Percentiles rank a stretch among this genome's conserved stretches.
Evolutionary conservation across 2,797 vertebrate genomes (phyloP).

Genomic region (Phoebastria nigripes): DNA sequence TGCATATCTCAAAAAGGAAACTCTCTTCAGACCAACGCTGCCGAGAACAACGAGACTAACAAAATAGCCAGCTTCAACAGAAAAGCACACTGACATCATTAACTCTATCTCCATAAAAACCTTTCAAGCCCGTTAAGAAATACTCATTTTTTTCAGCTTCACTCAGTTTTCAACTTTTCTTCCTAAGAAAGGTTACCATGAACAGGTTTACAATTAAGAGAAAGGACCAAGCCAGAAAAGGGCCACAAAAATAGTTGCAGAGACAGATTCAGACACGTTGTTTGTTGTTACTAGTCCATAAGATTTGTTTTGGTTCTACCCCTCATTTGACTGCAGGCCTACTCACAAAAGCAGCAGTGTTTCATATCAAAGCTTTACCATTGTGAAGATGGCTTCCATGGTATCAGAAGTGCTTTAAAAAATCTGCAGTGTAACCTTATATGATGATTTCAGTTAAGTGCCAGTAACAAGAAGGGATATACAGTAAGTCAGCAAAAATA

Average conservation of each 20-base stretch:
- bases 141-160: not conserved
- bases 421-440: not conserved
- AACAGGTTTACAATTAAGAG: not conserved
- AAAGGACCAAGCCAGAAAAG: not conserved
- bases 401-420: not conserved
- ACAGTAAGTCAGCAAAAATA: not conserved
- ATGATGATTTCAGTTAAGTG: not conserved
- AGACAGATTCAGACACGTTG: not conserved
- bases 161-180: not conserved
- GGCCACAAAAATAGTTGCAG: not conserved
- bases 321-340: not conserved
- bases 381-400: not conserved
- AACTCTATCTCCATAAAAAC: not conserved
- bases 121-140: not conserved
- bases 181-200: not conserved
- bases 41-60: not conserved
- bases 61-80: not conserved
- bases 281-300: not conserved
- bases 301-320: not conserved
- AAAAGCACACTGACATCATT: not conserved
- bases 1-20: not conserved
- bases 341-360: not conserved
- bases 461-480: not conserved
- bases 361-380: not conserved
- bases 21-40: not conserved